Conservation (phyloP, 2,113 vertebrate species). For the Pseudopipra pipra region DNA sequence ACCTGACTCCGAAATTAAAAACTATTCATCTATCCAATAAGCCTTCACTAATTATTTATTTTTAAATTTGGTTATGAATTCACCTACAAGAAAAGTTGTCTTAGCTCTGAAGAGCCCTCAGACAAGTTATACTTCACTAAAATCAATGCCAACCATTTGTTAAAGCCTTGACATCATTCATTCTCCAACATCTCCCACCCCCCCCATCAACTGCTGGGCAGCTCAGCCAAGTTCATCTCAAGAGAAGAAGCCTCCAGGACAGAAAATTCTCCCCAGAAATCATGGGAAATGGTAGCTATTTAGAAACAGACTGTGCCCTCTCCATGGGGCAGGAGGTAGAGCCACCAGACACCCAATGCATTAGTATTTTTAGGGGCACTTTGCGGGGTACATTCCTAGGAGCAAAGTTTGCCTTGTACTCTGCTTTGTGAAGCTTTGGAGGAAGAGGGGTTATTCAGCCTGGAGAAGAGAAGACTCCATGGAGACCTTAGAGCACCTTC, state of each 20-base stretch:
- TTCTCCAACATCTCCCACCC: neutral
- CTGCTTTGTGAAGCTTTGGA: neutral
- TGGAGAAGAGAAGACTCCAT: neutral
- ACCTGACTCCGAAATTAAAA: neutral
- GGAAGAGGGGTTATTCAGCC: neutral
- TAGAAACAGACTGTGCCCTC: neutral
- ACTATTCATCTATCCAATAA: neutral
- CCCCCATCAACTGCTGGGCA: neutral
- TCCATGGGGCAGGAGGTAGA: neutral
- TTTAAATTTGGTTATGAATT: neutral
- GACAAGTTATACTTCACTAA: neutral
- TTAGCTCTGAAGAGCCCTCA: neutral
- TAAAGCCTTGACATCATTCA: neutral
- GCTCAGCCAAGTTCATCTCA: neutral
- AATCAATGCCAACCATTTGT: neutral
- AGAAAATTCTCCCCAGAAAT: neutral
- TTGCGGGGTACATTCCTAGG: fast-evolving
- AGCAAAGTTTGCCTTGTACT: neutral
- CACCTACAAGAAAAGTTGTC: neutral
- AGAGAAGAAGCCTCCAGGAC: neutral
- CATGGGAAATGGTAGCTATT: neutral
- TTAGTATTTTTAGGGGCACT: neutral
- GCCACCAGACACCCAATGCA: neutral
- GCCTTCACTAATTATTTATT: neutral
- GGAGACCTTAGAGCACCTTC: neutral